A percentile compares a stretch with the other conserved stretches of the same genome.
phyloP scores from a whole-genome alignment of 2,797 vertebrate genomes.

The Dromococcyx pavoninus region DNA sequence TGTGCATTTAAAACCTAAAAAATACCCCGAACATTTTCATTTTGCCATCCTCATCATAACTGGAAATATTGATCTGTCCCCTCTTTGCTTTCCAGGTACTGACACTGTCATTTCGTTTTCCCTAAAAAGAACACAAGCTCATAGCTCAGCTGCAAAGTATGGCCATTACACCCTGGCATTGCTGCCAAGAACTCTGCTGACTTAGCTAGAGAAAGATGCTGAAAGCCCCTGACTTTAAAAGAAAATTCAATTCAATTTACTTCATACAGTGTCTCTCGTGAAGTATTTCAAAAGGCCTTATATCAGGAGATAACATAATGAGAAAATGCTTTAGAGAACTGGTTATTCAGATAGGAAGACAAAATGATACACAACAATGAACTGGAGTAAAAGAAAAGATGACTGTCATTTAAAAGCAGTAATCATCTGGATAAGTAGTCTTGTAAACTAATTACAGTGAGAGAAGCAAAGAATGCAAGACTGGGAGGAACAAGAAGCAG shows the following conservation, averaged over 20 bases:
- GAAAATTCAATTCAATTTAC: slow-evolving; percentile 54
- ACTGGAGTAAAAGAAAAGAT: slow-evolving; percentile 50
- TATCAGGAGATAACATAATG: slow-evolving; percentile 57
- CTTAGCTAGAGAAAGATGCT: slow-evolving; percentile 56
- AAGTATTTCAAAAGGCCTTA: slow-evolving; percentile 51
- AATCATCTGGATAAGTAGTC: slow-evolving; percentile 61
- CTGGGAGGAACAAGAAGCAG: not conserved
- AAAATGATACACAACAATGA: slow-evolving; percentile 57
- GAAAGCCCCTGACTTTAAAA: slow-evolving; percentile 27
- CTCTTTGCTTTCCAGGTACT: slow-evolving; percentile 55
- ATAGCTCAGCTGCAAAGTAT: slow-evolving; percentile 1
- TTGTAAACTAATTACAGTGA: slow-evolving; percentile 60
- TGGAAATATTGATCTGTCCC: slow-evolving; percentile 19
- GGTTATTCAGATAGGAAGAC: slow-evolving; percentile 32
- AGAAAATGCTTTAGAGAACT: slow-evolving; percentile 53
- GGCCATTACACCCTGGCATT: slow-evolving; percentile 35
- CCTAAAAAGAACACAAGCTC: slow-evolving; percentile 31
- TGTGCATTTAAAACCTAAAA: not conserved
- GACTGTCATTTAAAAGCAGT: slow-evolving; percentile 49
- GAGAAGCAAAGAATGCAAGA: slow-evolving; percentile 35
- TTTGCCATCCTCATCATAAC: slow-evolving; percentile 13
- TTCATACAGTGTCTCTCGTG: slow-evolving; percentile 47
- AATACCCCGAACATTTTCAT: not conserved
- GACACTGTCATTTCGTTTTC: slow-evolving; percentile 43
- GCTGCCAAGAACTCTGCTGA: slow-evolving; percentile 67